Evolutionary conservation across 2,888 invertebrate species (phyloP), one percentile per base, ranked within the genome.

Genomic region (Macroteleia sp.): DNA sequence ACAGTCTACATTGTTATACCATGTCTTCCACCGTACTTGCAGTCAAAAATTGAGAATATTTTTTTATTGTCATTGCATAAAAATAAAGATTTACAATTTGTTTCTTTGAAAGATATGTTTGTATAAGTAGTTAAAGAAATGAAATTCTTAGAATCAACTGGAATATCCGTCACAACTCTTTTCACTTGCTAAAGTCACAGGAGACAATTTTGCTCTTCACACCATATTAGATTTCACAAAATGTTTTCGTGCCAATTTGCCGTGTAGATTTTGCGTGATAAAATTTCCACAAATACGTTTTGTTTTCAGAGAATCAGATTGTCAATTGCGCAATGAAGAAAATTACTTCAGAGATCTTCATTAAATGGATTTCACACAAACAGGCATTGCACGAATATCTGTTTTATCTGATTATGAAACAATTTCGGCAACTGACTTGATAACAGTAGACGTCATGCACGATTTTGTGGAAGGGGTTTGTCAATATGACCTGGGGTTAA

Each of bases 21-120:
- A 9, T 71, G 61, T 48, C 48, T 62, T 39, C 54, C 71, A 28
- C 71, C 61, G 10, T 6, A 44, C n/a, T 28, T 70, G 14, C 50
- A 67, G n/a, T 69, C 67, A 28, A 54, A 75, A 46, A 61, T 30
- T 0, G 64, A 76, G 28, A 76, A 42, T 9, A 62, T 75, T 25
- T 69, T 66, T 14, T 1, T 61, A 32, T 14, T 52, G 19, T 44
- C 59, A 3, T 25, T 69, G 16, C 59, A 69, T 22, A 69, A 69
- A 17, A 25, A 20, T 3, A 1, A n/a, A 32, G 59, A 59, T 57
- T 25, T 25, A 28, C 34, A 74, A 19, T 8, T 12, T 28, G 44
- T 50, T 14, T 41, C 39, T 17, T 48, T 25, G 1, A 56, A 34
- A 16, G n/a, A 16, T 3, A 6, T 56, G 9, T 74, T 66, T 64